Conservation (phyloP, 2,797 vertebrate genomes). For the Poeciliopsis turneri region DNA sequence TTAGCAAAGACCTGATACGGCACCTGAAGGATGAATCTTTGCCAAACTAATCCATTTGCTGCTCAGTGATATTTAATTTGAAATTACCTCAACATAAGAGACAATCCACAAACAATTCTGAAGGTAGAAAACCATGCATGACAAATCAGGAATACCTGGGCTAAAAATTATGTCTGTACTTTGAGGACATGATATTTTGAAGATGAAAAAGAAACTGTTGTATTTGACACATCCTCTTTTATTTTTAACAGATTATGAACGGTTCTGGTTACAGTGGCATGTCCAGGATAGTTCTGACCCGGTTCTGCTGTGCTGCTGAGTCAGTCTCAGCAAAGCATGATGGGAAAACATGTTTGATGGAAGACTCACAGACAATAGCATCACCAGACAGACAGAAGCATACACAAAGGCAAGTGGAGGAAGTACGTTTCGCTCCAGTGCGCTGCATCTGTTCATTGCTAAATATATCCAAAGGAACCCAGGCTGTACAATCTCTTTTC, state of each 20-base stretch:
- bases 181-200: neutral
- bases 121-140: neutral
- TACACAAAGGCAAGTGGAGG: slow-evolving; percentile 59
- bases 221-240: neutral
- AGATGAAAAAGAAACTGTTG: neutral
- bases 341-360: slow-evolving; percentile 63
- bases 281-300: slow-evolving; percentile 55
- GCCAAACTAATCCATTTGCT: neutral
- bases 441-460: slow-evolving; percentile 76
- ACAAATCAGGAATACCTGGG: neutral
- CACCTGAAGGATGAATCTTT: neutral
- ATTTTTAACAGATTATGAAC: slow-evolving; percentile 5
- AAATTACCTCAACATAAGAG: neutral
- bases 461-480: slow-evolving; percentile 77
- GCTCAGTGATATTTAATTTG: neutral
- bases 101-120: neutral
- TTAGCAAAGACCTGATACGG: neutral
- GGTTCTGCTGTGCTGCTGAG: slow-evolving; percentile 70
- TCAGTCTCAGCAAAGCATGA: slow-evolving; percentile 69
- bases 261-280: slow-evolving; percentile 14
- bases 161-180: neutral
- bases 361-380: slow-evolving; percentile 63
- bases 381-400: slow-evolving; percentile 27
- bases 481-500: slow-evolving; percentile 57
- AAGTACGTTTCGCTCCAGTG: slow-evolving; percentile 70